A percentile compares a stretch with the other conserved stretches of the same genome.
Conservation (phyloP, 37 sponge, comb jelly and placozoan species). For the Petrosia ficiformis region DNA sequence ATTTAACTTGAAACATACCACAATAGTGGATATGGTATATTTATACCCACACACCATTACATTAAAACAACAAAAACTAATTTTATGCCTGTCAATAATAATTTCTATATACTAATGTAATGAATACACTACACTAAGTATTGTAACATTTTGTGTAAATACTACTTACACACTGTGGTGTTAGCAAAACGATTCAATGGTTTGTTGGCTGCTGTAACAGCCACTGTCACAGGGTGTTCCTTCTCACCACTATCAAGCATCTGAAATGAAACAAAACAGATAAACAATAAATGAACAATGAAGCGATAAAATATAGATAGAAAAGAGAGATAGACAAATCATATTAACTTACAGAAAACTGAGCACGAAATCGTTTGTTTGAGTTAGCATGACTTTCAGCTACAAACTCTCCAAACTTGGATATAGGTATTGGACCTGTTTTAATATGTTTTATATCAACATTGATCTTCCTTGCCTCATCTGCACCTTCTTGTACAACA, state of each 20-base stretch:
- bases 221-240: slow-evolving; percentile 7
- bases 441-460: not conserved
- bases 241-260: slow-evolving; percentile 2
- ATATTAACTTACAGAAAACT: slow-evolving; percentile 22
- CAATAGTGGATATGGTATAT: too few relatives aligned
- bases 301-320: too few relatives aligned
- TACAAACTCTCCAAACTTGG: slow-evolving; percentile 36
- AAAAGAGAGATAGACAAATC: too few relatives aligned
- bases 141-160: not conserved
- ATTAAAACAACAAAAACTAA: too few relatives aligned
- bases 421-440: slow-evolving; percentile 15
- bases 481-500: not conserved
- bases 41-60: too few relatives aligned
- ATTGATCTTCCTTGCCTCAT: not conserved
- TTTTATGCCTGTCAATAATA: too few relatives aligned
- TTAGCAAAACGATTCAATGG: slow-evolving; percentile 49
- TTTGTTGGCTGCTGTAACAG: slow-evolving; percentile 6
- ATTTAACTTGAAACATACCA: too few relatives aligned
- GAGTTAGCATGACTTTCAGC: slow-evolving; percentile 20
- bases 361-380: slow-evolving; percentile 30
- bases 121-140: too few relatives aligned
- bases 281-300: not conserved
- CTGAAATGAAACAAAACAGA: not conserved
- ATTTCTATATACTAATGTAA: too few relatives aligned
- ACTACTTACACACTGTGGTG: slow-evolving; percentile 45